These are phyloP conservation scores for Leptobrachium leishanense DNA, from an alignment of 2,113 vertebrate genomes.

Conservation along the genomic window DNA sequence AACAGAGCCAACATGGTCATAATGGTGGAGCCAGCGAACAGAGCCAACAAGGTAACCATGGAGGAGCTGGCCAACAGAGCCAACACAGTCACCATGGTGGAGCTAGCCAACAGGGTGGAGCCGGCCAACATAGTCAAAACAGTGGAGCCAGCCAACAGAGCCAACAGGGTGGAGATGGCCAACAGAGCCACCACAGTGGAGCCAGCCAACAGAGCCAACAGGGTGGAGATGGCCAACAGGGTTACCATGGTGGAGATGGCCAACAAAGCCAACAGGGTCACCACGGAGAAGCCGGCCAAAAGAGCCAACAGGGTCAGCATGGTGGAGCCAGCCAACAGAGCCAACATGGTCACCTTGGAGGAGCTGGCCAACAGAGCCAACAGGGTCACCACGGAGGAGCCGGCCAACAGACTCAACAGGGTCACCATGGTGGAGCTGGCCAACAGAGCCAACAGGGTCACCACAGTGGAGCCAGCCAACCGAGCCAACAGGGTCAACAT, in stretches of 20 bases:
- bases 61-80: background rate
- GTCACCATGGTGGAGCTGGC: constrained; percentile 1
- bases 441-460: constrained; percentile 13
- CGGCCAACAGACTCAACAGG: background rate
- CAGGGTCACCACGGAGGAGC: background rate
- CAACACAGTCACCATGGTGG: background rate
- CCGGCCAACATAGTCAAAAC: background rate
- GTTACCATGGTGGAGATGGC: background rate
- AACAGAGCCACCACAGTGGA: background rate
- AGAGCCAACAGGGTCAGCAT: background rate
- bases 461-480: background rate
- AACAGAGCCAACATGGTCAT: background rate
- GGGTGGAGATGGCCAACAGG: background rate
- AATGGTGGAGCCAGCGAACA: background rate
- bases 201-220: background rate
- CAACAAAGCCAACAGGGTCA: background rate
- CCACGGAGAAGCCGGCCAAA: background rate
- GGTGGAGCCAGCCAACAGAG: background rate
- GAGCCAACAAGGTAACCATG: background rate
- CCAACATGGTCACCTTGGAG: background rate
- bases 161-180: background rate
- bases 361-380: background rate
- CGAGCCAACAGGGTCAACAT: constrained; percentile 2
- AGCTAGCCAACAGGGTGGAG: background rate
- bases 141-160: background rate